Evolutionary conservation across 2,797 vertebrate genomes (phyloP).

Genomic region (Pyrrhura leucotis): DNA sequence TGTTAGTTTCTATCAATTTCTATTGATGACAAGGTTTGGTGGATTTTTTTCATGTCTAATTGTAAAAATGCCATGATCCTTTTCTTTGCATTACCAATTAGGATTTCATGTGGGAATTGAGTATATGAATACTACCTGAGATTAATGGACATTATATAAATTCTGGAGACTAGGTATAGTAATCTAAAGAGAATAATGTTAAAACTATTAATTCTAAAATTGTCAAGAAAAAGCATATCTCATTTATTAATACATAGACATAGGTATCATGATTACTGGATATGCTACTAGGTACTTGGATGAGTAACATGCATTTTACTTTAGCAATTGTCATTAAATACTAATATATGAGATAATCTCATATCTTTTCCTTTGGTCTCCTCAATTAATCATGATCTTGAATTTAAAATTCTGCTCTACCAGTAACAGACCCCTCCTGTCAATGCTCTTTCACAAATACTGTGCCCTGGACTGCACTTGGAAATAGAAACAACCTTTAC

Average conservation of each 20-base stretch:
- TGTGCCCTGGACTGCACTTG: not conserved
- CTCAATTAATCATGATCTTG: not conserved
- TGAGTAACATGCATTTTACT: not conserved
- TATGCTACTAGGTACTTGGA: not conserved
- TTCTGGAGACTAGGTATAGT: not conserved
- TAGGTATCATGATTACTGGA: not conserved
- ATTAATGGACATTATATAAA: not conserved
- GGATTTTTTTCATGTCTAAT: not conserved
- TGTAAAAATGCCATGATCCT: not conserved
- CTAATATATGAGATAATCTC: not conserved
- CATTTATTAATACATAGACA: not conserved
- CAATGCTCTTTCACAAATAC: conserved; percentile 18
- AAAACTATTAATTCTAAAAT: not conserved
- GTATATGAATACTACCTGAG: not conserved
- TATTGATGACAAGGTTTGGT: not conserved
- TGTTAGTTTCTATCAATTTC: not conserved
- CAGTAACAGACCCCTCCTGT: not conserved
- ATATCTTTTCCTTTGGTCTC: not conserved
- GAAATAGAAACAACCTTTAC: conserved; percentile 22
- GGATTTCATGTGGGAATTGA: not conserved
- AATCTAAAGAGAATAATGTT: not conserved
- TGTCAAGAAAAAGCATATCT: not conserved
- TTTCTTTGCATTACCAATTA: not conserved
- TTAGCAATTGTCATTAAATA: not conserved
- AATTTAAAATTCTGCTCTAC: not conserved